Percentiles rank a stretch among this genome's conserved stretches.
Conservation (phyloP, 2,888 invertebrate species). For the Eupithecia dodoneata region DNA sequence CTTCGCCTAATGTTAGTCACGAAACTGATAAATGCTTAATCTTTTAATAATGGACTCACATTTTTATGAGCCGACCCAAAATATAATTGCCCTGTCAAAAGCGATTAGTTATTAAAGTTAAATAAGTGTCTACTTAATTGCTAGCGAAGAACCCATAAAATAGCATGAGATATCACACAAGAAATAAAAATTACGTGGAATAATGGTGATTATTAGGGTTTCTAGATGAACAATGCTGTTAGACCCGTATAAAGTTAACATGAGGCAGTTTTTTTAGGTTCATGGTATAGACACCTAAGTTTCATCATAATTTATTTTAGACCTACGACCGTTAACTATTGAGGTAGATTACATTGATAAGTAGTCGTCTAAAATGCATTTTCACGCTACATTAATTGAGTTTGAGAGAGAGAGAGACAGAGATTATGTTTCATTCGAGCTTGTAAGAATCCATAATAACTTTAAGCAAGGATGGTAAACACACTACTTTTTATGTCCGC, state of each 20-base stretch:
- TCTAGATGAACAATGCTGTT: neutral
- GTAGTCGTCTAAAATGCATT: neutral
- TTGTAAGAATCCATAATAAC: neutral
- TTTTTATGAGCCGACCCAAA: constrained; percentile 33
- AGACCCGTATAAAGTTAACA: neutral
- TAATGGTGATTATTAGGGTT: neutral
- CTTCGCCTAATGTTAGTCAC: constrained; percentile 13
- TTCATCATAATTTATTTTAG: neutral
- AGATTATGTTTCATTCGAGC: neutral
- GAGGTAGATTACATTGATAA: too few species aligned
- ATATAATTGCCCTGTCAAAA: constrained; percentile 37
- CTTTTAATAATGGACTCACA: constrained; percentile 27
- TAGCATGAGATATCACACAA: constrained; percentile 15
- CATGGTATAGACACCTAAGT: too few species aligned
- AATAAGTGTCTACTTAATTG: constrained; percentile 30
- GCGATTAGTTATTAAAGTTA: constrained; percentile 35
- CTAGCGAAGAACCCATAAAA: constrained; percentile 19
- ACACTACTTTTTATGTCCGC: neutral
- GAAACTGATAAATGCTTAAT: constrained; percentile 32
- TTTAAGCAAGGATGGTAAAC: neutral
- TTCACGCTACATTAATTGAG: neutral
- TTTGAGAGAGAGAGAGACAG: too few species aligned
- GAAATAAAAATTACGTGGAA: constrained; percentile 11
- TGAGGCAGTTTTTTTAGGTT: too few species aligned
- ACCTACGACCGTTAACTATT: neutral